These are phyloP conservation scores for Mesitornis unicolor DNA, from an alignment of 2,113 vertebrate species.

Conservation along the genomic window DNA sequence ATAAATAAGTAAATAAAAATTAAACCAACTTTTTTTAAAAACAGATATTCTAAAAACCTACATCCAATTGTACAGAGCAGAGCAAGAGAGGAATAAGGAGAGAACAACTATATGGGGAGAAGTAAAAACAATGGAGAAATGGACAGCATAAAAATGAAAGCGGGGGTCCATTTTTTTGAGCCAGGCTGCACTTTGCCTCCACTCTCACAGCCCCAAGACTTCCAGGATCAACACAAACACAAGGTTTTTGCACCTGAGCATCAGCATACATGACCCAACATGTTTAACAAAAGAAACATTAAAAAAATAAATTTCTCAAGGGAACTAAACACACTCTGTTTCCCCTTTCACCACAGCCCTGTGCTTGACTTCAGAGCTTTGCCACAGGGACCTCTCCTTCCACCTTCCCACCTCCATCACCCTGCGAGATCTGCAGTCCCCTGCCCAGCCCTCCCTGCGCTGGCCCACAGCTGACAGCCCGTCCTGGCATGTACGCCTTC, in stretches of 20 bases:
- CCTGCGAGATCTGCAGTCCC: background rate
- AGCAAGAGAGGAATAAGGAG: background rate
- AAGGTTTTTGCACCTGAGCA: background rate
- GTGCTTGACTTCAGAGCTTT: background rate
- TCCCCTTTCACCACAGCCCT: background rate
- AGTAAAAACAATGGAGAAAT: background rate
- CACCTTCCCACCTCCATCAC: background rate
- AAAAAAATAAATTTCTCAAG: conserved; percentile 28
- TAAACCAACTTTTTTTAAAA: background rate
- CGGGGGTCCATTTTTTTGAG: background rate
- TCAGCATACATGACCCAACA: background rate
- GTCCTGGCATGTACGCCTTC: accelerated
- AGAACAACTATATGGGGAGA: background rate
- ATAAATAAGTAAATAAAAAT: background rate
- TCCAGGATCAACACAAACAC: background rate
- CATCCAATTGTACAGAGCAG: too few species aligned
- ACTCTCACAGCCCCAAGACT: background rate
- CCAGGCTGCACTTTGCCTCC: background rate
- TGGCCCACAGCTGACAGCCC: background rate
- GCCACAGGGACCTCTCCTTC: background rate
- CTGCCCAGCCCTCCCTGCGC: background rate
- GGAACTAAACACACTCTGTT: background rate
- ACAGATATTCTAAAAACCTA: background rate
- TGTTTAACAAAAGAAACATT: background rate
- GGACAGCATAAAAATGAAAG: background rate